Conservation (phyloP, 2,888 invertebrate species). For the Drosophila emarginata region DNA sequence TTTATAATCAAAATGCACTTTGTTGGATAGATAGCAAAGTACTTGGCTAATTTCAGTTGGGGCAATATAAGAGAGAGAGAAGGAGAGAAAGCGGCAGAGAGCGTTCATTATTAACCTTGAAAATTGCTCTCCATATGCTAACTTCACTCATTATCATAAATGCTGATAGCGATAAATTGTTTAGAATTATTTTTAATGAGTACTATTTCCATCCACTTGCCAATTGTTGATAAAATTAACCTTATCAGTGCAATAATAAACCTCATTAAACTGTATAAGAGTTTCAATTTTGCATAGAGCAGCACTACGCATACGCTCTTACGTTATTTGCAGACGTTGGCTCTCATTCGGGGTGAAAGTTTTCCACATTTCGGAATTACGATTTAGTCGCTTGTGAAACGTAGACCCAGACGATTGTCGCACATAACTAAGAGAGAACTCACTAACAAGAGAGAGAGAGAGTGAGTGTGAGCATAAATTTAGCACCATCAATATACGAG, state of each 20-base stretch:
- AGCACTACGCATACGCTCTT: background rate
- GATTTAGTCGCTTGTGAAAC: constrained; percentile 51
- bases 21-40: too few relatives aligned
- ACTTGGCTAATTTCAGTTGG: background rate
- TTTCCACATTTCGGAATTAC: constrained; percentile 3
- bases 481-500: background rate
- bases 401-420: constrained; percentile 27
- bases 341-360: constrained; percentile 17
- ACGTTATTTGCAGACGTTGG: constrained; percentile 2
- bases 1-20: too few relatives aligned
- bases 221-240: background rate
- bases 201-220: background rate
- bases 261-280: background rate
- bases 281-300: background rate
- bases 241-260: background rate
- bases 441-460: background rate
- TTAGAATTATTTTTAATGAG: background rate
- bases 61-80: background rate
- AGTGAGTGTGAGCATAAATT: background rate
- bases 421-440: background rate
- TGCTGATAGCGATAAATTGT: constrained; percentile 1
- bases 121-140: constrained; percentile 8
- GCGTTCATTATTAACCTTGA: background rate
- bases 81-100: background rate
- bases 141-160: constrained; percentile 1